Conservation (phyloP, 2,797 vertebrate species). For the Pangasius djambal region DNA sequence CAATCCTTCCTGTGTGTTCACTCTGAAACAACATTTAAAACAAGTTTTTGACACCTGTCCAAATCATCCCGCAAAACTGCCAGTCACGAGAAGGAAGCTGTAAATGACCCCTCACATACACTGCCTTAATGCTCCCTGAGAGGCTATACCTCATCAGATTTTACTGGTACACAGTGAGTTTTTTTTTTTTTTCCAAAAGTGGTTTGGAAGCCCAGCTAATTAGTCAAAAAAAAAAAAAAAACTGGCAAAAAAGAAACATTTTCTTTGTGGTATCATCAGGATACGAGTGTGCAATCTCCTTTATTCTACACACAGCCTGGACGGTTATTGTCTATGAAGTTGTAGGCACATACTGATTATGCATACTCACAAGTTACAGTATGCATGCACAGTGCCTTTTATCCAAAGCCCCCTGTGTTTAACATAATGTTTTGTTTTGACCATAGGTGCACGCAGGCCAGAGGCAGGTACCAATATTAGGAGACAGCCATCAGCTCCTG, state of each 20-base stretch:
- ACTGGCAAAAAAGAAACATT: background rate
- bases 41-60: background rate
- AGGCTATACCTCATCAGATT: background rate
- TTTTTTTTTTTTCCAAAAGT: background rate
- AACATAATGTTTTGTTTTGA: constrained; percentile 36
- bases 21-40: background rate
- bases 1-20: background rate
- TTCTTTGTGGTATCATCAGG: background rate
- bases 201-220: background rate
- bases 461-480: constrained; percentile 69
- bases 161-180: background rate
- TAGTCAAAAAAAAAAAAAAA: background rate
- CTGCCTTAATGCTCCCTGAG: background rate
- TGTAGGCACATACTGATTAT: background rate
- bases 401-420: background rate
- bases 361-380: background rate
- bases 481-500: constrained; percentile 70
- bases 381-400: background rate
- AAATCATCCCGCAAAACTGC: background rate
- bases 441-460: constrained; percentile 73
- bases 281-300: background rate
- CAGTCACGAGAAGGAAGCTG: background rate
- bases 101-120: background rate
- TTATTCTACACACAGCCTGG: background rate
- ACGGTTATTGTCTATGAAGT: background rate